Conservation (phyloP, 2,888 invertebrate species). For the Eupithecia exiguata region DNA sequence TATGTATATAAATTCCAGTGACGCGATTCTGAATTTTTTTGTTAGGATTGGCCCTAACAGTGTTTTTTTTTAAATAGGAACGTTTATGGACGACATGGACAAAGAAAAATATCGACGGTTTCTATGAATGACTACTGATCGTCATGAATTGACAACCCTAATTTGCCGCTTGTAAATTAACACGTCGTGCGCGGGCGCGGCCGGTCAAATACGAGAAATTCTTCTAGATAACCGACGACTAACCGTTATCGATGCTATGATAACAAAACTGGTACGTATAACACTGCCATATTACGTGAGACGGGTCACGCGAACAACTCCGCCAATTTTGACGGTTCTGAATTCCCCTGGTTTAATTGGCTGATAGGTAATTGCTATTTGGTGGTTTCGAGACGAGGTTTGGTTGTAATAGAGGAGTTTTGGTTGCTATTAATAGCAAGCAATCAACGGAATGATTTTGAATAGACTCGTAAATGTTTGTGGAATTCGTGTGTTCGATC, state of each 20-base stretch:
- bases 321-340: constrained; percentile 60
- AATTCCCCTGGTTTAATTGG: constrained; percentile 60
- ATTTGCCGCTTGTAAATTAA: constrained; percentile 33
- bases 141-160: constrained; percentile 23
- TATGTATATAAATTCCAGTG: too few species aligned
- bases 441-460: background rate
- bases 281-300: constrained; percentile 62
- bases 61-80: too few species aligned
- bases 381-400: constrained; percentile 44
- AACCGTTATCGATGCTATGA: constrained; percentile 64
- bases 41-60: too few species aligned
- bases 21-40: too few species aligned
- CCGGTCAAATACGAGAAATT: constrained; percentile 44
- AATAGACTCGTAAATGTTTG: background rate
- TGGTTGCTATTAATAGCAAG: constrained; percentile 2
- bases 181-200: constrained; percentile 42
- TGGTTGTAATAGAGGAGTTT: constrained; percentile 2
- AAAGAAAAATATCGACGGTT: background rate
- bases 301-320: constrained; percentile 63
- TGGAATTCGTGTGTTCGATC: background rate
- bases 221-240: constrained; percentile 48
- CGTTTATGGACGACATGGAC: too few species aligned
- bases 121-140: background rate
- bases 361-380: constrained; percentile 56
- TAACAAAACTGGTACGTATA: constrained; percentile 61